phyloP scores from a whole-genome alignment of 2,113 vertebrate species.

The Leiothrix lutea region DNA sequence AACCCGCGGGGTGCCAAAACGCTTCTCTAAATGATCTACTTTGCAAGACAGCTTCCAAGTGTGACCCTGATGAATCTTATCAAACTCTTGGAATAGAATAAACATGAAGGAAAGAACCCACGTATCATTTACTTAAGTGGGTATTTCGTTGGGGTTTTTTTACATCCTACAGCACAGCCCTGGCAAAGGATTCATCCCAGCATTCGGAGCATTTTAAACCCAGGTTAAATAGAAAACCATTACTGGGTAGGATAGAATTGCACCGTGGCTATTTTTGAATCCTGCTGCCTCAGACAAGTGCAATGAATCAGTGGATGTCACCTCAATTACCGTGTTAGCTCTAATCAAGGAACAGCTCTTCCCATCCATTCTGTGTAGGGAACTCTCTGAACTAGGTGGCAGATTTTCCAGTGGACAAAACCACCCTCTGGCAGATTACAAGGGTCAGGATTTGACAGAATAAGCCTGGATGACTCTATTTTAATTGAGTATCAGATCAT shows the following conservation, averaged over 20 bases:
- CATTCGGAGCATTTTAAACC: background rate
- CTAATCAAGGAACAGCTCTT: background rate
- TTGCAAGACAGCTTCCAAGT: constrained; percentile 47
- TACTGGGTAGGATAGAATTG: background rate
- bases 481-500: background rate
- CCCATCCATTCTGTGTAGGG: background rate
- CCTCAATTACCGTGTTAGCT: constrained; percentile 4
- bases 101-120: background rate
- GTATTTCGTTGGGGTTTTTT: background rate
- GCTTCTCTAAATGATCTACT: constrained; percentile 44
- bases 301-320: constrained; percentile 19
- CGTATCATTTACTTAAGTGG: background rate
- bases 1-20: constrained; percentile 26
- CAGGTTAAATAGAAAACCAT: constrained; percentile 2
- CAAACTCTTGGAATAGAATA: constrained; percentile 11
- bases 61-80: constrained; percentile 48
- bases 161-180: background rate
- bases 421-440: background rate
- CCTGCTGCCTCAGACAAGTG: constrained; percentile 22
- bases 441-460: background rate
- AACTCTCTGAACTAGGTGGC: background rate
- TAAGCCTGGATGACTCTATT: background rate
- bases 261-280: constrained; percentile 16
- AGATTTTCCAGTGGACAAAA: background rate
- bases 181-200: background rate